Percentiles rank a stretch among this genome's conserved stretches.
Conservation (phyloP, 2,113 vertebrate genomes). For the rat (Rattus norvegicus) region GRCr8 NC_086039.1:41480001-41480500, state of each 20-base stretch:
- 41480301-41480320: conserved; percentile 49
- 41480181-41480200: conserved; percentile 55
- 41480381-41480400: too few species aligned
- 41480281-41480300: conserved; percentile 69
- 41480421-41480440: conserved; percentile 74
- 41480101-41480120: conserved; percentile 56
- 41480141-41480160: conserved; percentile 62
- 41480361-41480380: too few species aligned
- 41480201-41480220: conserved; percentile 65
- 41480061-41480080: conserved; percentile 51
- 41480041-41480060: conserved; percentile 48
- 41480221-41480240: conserved; percentile 45
- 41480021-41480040: background rate
- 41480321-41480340: conserved; percentile 61
- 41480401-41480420: background rate
- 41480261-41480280: conserved; percentile 57
- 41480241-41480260: conserved; percentile 62
- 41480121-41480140: conserved; percentile 49
- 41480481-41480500: conserved; percentile 69
- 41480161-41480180: conserved; percentile 66
- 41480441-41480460: conserved; percentile 70
- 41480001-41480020: conserved; percentile 47
- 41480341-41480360: conserved; percentile 63
- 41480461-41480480: conserved; percentile 74
- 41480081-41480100: conserved; percentile 60